Conservation (phyloP, 2,113 vertebrate species). For the Charadrius vociferus region DNA sequence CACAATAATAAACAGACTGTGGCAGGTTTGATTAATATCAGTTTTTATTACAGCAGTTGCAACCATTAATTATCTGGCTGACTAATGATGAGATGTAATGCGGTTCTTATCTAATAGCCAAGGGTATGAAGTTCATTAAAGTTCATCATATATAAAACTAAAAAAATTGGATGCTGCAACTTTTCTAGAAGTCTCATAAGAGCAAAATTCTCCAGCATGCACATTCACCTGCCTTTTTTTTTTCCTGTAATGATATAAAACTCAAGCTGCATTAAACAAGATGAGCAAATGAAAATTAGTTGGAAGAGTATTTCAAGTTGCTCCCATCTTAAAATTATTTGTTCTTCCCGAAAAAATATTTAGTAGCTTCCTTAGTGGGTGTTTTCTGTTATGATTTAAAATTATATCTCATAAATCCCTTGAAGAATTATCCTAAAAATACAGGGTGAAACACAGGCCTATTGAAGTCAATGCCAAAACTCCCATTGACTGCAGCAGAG, state of each 20-base stretch:
- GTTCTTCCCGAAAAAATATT: slow-evolving; percentile 48
- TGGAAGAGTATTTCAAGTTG: slow-evolving; percentile 37
- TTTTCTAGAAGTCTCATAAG: slow-evolving; percentile 9
- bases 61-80: slow-evolving; percentile 67
- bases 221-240: background rate
- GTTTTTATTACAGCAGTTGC: slow-evolving; percentile 60
- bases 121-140: slow-evolving; percentile 65
- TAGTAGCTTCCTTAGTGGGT: slow-evolving; percentile 65
- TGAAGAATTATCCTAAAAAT: slow-evolving; percentile 56
- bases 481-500: slow-evolving; percentile 42
- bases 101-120: slow-evolving; percentile 48
- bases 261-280: background rate
- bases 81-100: slow-evolving; percentile 52
- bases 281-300: slow-evolving; percentile 28
- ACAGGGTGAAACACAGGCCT: slow-evolving; percentile 50
- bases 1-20: slow-evolving; percentile 44
- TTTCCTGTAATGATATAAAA: background rate
- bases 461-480: slow-evolving; percentile 68
- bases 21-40: slow-evolving; percentile 56
- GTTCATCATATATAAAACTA: slow-evolving; percentile 42
- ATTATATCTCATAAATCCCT: slow-evolving; percentile 62
- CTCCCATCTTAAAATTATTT: slow-evolving; percentile 47
- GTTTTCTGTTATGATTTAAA: slow-evolving; percentile 72
- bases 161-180: background rate
- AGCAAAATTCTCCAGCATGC: background rate